A percentile compares a stretch with the other conserved stretches of the same genome.
Conservation (phyloP, 1,140 invertebrate genomes). For the Globodera ellingtonae region DNA sequence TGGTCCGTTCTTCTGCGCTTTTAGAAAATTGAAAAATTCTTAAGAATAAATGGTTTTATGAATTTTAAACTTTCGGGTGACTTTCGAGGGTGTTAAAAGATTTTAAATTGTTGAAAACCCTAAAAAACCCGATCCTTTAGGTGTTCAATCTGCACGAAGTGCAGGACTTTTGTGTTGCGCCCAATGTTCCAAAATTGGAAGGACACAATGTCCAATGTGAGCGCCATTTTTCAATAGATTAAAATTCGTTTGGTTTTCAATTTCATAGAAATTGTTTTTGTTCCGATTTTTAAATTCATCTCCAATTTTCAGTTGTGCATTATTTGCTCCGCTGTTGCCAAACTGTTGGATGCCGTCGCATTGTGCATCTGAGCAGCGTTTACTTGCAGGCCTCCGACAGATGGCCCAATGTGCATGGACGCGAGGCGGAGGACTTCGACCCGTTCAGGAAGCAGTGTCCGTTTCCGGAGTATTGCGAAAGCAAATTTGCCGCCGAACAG, state of each 20-base stretch:
- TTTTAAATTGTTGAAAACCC: not conserved
- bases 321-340: slow-evolving; percentile 27
- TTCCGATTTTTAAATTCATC: slow-evolving; percentile 23
- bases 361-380: slow-evolving; percentile 44
- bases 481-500: slow-evolving; percentile 45
- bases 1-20: slow-evolving; percentile 11
- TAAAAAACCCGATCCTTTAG: slow-evolving; percentile 20
- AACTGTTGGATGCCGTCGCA: not conserved
- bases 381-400: slow-evolving; percentile 46
- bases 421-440: slow-evolving; percentile 33
- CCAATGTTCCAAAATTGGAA: slow-evolving; percentile 31
- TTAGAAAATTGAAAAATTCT: not conserved
- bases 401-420: slow-evolving; percentile 48
- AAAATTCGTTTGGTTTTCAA: not conserved
- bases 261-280: not conserved
- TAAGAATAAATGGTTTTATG: slow-evolving; percentile 15
- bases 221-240: not conserved
- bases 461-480: slow-evolving; percentile 47
- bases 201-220: slow-evolving; percentile 52
- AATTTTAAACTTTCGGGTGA: not conserved
- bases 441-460: slow-evolving; percentile 32
- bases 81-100: slow-evolving; percentile 18
- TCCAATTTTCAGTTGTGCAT: slow-evolving; percentile 40
- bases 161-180: slow-evolving; percentile 40
- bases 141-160: slow-evolving; percentile 49